Percentiles rank a stretch among this genome's conserved stretches.
phyloP scores from a whole-genome alignment of 2,797 vertebrate species.

The Alosa sapidissima region DNA sequence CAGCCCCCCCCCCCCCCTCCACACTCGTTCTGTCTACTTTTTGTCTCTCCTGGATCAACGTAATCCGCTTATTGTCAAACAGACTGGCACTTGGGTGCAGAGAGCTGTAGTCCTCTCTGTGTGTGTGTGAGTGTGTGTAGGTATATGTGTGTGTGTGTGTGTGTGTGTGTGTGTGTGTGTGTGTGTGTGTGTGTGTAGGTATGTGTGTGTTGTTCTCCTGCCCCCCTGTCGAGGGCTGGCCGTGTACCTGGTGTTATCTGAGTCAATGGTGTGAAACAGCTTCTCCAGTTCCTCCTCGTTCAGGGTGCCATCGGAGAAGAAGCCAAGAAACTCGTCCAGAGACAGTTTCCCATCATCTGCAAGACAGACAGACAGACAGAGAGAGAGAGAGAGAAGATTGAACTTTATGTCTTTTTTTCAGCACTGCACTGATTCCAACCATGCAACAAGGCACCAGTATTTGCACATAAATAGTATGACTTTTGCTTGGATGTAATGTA shows the following conservation, averaged over 20 bases:
- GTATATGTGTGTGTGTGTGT: conserved; percentile 6
- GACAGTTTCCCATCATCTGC: conserved; percentile 96
- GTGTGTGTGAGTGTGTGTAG: not conserved
- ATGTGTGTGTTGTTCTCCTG: not conserved
- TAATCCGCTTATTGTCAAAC: conserved; percentile 11
- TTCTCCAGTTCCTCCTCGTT: conserved; percentile 94
- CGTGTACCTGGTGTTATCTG: conserved; percentile 89
- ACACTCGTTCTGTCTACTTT: not conserved
- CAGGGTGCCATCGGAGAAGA: conserved; percentile 94
- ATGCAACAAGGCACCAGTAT: conserved; percentile 3
- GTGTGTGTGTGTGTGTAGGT: not conserved
- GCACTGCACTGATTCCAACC: not conserved
- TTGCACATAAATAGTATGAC: not conserved
- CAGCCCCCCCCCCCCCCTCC: not conserved
- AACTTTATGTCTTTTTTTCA: not conserved
- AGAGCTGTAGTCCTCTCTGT: not conserved
- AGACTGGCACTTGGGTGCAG: not conserved
- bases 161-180: not conserved
- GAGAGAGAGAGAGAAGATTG: not conserved
- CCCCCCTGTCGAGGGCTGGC: conserved; percentile 4
- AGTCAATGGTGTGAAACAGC: conserved; percentile 96
- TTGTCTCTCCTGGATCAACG: not conserved
- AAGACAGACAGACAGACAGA: conserved; percentile 19
- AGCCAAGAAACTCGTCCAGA: conserved; percentile 96
- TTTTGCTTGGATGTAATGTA: not conserved